Evolutionary conservation across 2,797 vertebrate species (phyloP), one percentile per base, ranked within the genome.

Genomic region (Xiphorhynchus erythropygius): DNA sequence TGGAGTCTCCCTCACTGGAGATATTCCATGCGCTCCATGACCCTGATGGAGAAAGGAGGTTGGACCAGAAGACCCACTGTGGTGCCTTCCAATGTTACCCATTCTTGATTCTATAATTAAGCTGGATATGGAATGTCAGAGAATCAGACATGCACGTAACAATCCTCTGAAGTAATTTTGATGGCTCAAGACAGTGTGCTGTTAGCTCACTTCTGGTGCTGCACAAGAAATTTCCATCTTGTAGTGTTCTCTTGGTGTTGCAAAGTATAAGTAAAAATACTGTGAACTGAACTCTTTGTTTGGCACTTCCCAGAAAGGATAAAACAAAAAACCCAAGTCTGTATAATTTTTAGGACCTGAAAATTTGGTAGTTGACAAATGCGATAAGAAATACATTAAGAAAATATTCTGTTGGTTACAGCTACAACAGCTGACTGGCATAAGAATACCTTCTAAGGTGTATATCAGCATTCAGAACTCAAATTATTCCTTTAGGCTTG

Each of bases 51-150:
- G 13, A 46, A 47, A 41, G 22, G 22, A 73, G 15, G 6, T 35
- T 53, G 57, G 28, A 65, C 3, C 3, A 47, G 5, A 53, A 47
- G 30, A 30, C 0, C 0, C 5, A 19, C 15, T 32, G 37, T 39
- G 33, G 24, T 64, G 33, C 30, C 70, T 52, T 71, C 18, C 25
- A 47, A 53, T 30, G 25, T 42, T 53, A 53, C 22, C 13, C 33
- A 35, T 28, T 59, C 33, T 2, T 53, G 73, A 84, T 17, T 35
- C 22, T 5, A 9, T 28, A 65, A 84, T 53, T 59, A 44, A 60
- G 30, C 5, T 65, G 75, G 13, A 87, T 9, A 76, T 25, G 17
- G 59, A 85, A 67, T 14, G 9, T 25, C 23, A 89, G 57, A 52
- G 85, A 89, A 68, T 65, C 33, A 24, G 33, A 28, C 10, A 44